phyloP scores from a whole-genome alignment of 2,888 invertebrate genomes.

The Amblyteles armatorius region DNA sequence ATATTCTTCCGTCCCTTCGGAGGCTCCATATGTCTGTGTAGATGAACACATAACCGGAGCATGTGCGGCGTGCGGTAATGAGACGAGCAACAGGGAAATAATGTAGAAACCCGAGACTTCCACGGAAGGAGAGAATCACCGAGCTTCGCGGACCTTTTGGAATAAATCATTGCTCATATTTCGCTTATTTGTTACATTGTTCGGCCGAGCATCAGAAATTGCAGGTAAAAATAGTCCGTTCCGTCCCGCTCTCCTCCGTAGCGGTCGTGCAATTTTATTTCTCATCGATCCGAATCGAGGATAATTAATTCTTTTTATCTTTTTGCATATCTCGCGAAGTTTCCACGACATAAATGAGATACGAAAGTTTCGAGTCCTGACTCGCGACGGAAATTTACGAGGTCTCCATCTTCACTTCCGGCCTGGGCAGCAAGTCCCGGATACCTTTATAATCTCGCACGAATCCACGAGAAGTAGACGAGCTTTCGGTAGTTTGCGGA shows the following conservation, averaged over 20 bases:
- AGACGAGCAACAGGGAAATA: constrained; percentile 48
- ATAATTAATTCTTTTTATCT: constrained; percentile 35
- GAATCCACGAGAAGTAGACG: constrained; percentile 53
- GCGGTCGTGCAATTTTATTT: background rate
- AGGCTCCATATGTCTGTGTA: constrained; percentile 23
- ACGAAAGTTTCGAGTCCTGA: constrained; percentile 55
- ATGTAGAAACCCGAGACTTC: constrained; percentile 45
- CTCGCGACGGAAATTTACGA: constrained; percentile 58
- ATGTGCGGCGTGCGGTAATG: constrained; percentile 32
- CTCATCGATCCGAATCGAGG: constrained; percentile 13
- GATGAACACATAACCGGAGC: constrained; percentile 12
- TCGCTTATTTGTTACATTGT: background rate
- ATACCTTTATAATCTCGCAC: constrained; percentile 64
- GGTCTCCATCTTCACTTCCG: constrained; percentile 48
- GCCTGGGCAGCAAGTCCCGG: constrained; percentile 50
- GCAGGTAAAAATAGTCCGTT: background rate
- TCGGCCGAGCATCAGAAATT: too few species aligned
- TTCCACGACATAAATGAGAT: constrained; percentile 47
- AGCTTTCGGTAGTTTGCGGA: constrained; percentile 36
- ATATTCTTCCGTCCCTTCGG: constrained; percentile 26
- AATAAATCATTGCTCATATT: constrained; percentile 4
- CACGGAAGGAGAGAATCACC: background rate
- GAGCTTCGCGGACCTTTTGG: background rate
- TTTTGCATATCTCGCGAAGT: constrained; percentile 51
- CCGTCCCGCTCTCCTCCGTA: background rate